Base-by-base conservation (phyloP, 2,888 invertebrate species). In the Octodonta nipae region DNA sequence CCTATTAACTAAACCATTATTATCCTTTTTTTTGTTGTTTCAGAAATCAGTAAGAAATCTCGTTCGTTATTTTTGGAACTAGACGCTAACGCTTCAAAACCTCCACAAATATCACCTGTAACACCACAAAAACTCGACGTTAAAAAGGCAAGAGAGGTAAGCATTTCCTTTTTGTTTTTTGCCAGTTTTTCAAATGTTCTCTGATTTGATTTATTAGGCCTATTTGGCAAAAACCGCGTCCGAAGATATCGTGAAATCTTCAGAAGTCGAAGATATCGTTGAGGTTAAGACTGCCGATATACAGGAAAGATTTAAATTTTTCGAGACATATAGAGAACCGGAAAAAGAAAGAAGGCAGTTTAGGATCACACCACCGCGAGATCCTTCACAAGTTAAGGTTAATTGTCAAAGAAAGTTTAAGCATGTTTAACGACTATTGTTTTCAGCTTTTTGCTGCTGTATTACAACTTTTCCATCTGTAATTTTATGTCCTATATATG, bases 341-440 rank as follows among this genome's bases (percentile, higher is more conserved):
- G 71, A 71, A 47, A 66, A 69, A 52, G 64, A 70, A 44, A 70
- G 75, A 49, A 80, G 76, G 60, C 70, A 75, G 58, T 88, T 88
- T 67, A 73, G 87, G 47, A 86, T 88, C 64, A 88, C 88, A 22
- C 88, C 89, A 38, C 88, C 89, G 2, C 66, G 87, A 43, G 87
- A 88, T 49, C 75, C 77, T 42, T 41, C 49, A 3, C 74, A 76
- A 65, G 70, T 70, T 37, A 75, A 76, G 71, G 73, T 73, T 50
- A 47, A 41, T 47, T 33, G 22, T 30, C 27, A 32, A 20, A 30
- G 26, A 28, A 33, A 15, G 13, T n/a, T n/a, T n/a, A n/a, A 38
- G 42, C 42, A 42, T 42, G 42, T 30, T 34, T 28, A 34, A 37
- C 20, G 22, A 15, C 25, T 32, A 28, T 30, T 35, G 26, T 31